These are phyloP conservation scores for Albula glossodonta DNA, from an alignment of 2,113 vertebrate species.

Conservation along the genomic window DNA sequence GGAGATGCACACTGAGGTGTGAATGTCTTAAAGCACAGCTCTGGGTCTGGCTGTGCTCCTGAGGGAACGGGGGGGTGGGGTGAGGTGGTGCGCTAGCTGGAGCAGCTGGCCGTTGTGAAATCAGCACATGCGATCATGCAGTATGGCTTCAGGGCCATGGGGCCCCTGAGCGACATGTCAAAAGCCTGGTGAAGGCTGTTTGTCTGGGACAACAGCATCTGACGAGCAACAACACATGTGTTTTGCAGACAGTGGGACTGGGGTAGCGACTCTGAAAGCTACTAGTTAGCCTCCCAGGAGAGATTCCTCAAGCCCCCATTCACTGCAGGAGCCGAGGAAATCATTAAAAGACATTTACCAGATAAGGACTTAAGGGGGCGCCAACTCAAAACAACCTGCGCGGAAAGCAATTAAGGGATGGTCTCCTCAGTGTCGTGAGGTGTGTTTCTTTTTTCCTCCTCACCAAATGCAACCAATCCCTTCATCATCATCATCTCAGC, in stretches of 20 bases:
- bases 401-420: background rate
- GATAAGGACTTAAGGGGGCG: background rate
- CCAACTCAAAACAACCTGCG: background rate
- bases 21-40: slow-evolving; percentile 45
- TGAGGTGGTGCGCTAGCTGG: background rate
- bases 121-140: slow-evolving; percentile 1
- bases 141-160: no score
- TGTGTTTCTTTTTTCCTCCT: background rate
- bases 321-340: background rate
- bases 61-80: background rate
- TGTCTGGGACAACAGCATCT: no score
- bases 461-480: background rate
- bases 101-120: slow-evolving; percentile 18
- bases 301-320: background rate
- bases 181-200: no score
- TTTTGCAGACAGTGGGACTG: background rate
- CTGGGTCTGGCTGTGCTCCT: background rate
- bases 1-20: slow-evolving; percentile 35
- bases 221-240: background rate
- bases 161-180: background rate
- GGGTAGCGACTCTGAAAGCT: background rate
- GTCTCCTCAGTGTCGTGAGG: background rate
- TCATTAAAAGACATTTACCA: background rate
- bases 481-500: background rate
- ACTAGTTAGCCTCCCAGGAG: no score